A percentile compares a stretch with the other conserved stretches of the same genome.
Evolutionary conservation across 2,797 vertebrate species (phyloP).

Genomic region (Tympanoctomys barrerae): DNA sequence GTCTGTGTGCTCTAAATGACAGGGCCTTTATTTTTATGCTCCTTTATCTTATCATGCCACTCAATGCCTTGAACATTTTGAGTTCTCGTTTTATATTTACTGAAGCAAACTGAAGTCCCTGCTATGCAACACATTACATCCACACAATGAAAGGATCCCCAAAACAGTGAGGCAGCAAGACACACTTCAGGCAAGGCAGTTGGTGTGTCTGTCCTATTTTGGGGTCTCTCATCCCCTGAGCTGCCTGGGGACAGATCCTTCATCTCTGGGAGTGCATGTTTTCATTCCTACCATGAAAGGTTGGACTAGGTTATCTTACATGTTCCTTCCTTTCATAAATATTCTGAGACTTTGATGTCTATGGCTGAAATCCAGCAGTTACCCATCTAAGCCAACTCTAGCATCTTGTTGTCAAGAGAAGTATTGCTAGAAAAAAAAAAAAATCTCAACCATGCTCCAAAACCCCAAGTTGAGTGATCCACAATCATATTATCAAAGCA

Average conservation of each 20-base stretch:
- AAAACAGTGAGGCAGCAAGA: not conserved
- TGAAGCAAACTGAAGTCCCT: not conserved
- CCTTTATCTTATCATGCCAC: not conserved
- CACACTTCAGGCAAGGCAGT: not conserved
- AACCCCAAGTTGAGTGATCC: not conserved
- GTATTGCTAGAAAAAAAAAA: constrained; percentile 5
- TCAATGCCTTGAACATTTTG: not conserved
- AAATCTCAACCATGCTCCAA: not conserved
- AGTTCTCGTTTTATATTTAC: not conserved
- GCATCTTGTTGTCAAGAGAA: not conserved
- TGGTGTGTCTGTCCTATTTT: not conserved
- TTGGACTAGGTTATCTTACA: not conserved
- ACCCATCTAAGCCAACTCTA: not conserved
- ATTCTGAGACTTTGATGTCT: not conserved
- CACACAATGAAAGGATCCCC: not conserved
- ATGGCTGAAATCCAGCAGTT: not conserved
- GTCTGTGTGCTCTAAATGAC: not conserved
- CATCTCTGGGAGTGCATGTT: not conserved
- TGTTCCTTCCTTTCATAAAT: not conserved
- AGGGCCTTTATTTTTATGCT: not conserved
- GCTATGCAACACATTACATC: not conserved
- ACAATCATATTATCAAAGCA: not conserved
- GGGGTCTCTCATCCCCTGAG: not conserved
- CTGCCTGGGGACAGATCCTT: not conserved
- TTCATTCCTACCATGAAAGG: not conserved